These are phyloP conservation scores for Drosophila buzzatii DNA, from an alignment of 2,888 invertebrate species.

Conservation along the genomic window DNA sequence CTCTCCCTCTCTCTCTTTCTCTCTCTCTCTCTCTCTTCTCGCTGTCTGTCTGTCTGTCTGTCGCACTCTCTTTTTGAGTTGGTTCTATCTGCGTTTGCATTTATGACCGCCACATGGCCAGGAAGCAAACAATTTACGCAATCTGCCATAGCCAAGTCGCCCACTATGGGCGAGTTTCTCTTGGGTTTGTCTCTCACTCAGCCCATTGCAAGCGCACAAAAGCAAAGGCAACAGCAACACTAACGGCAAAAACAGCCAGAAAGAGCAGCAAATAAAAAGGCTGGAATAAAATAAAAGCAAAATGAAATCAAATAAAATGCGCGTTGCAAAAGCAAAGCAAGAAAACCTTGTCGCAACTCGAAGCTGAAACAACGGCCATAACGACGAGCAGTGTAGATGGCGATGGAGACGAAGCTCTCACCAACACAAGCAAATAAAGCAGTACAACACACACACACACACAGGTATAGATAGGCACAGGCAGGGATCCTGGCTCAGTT, in stretches of 20 bases:
- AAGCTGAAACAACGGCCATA: constrained; percentile 24
- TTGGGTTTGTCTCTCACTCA: background rate
- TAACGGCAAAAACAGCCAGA: constrained; percentile 12
- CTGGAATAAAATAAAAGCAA: constrained; percentile 63
- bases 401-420: constrained; percentile 43
- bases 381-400: constrained; percentile 24
- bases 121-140: constrained; percentile 79
- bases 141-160: constrained; percentile 62
- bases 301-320: constrained; percentile 74
- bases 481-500: constrained; percentile 31
- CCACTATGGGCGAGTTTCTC: constrained; percentile 23
- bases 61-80: constrained; percentile 16
- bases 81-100: constrained; percentile 38
- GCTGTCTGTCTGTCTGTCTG: background rate
- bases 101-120: constrained; percentile 49
- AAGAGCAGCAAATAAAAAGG: constrained; percentile 22
- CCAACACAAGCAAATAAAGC: constrained; percentile 35
- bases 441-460: constrained; percentile 5
- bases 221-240: constrained; percentile 4
- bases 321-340: constrained; percentile 64
- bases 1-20: background rate
- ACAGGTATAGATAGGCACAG: constrained; percentile 9
- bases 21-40: background rate
- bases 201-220: constrained; percentile 43
- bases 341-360: constrained; percentile 55